These are phyloP conservation scores for Pygoscelis antarcticus DNA, from an alignment of 2,113 vertebrate genomes.

Conservation along the genomic window DNA sequence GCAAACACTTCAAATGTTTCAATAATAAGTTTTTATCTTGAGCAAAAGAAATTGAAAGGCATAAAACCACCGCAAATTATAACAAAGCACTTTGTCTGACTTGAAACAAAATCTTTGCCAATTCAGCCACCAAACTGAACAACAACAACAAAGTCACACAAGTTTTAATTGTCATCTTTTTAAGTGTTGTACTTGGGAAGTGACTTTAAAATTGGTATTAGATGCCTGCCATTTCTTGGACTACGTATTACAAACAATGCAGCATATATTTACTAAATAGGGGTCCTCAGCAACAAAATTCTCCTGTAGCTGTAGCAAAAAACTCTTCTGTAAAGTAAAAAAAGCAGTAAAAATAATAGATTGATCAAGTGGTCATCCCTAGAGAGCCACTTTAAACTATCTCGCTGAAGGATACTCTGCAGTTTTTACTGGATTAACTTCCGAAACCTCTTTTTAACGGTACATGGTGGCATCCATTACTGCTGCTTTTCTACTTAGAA, in stretches of 20 bases:
- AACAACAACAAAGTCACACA: neutral
- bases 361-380: neutral
- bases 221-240: neutral
- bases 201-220: neutral
- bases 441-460: neutral
- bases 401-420: fast-evolving
- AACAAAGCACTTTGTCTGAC: neutral
- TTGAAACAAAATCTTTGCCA: neutral
- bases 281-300: neutral
- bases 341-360: neutral
- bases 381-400: neutral
- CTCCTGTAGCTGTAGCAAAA: neutral
- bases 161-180: neutral
- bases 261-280: neutral
- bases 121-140: neutral
- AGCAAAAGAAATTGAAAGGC: neutral
- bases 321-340: neutral
- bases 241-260: neutral
- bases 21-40: neutral
- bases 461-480: neutral
- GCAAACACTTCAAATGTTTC: neutral
- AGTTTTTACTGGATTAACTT: neutral
- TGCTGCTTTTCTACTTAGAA: neutral
- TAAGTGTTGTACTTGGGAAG: neutral
- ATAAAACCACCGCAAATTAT: neutral